Conservation (phyloP, 1,140 invertebrate species). For the Meloidogyne exigua region DNA sequence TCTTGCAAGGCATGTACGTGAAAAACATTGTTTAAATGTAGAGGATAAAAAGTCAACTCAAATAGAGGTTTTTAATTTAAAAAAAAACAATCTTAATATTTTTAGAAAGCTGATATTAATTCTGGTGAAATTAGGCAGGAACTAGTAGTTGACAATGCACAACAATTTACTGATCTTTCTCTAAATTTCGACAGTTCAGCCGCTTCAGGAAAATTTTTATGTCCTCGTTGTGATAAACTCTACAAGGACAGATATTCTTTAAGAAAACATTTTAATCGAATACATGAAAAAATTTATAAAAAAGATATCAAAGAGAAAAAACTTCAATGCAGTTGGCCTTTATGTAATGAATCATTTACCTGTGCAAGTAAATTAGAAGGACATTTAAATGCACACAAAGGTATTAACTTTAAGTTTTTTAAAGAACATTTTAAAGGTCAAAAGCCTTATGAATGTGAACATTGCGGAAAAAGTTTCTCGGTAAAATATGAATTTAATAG, state of each 20-base stretch:
- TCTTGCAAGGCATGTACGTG: conserved; percentile 22
- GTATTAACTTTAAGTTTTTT: conserved; percentile 26
- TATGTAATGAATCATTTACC: conserved; percentile 42
- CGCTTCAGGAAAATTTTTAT: conserved; percentile 20
- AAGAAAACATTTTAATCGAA: conserved; percentile 29
- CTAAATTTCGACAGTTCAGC: background rate
- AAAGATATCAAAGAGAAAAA: conserved; percentile 28
- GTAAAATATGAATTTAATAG: conserved; percentile 18
- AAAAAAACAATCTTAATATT: background rate
- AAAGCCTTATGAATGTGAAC: conserved; percentile 31
- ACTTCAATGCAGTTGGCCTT: conserved; percentile 29
- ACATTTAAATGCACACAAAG: conserved; percentile 49
- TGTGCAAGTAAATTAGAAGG: conserved; percentile 40
- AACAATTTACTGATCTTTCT: background rate
- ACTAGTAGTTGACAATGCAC: too few relatives aligned
- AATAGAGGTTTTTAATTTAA: background rate
- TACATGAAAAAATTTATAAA: conserved; percentile 40
- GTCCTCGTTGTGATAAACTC: conserved; percentile 30
- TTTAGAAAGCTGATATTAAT: background rate
- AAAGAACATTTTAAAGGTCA: conserved; percentile 33
- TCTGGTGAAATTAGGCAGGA: too few relatives aligned
- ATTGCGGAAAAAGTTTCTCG: conserved; percentile 28
- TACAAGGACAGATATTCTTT: conserved; percentile 12
- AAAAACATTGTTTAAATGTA: conserved; percentile 15
- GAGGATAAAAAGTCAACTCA: background rate